Evolutionary conservation across 2,113 vertebrate genomes (phyloP).

Genomic region (Climacteris rufus): DNA sequence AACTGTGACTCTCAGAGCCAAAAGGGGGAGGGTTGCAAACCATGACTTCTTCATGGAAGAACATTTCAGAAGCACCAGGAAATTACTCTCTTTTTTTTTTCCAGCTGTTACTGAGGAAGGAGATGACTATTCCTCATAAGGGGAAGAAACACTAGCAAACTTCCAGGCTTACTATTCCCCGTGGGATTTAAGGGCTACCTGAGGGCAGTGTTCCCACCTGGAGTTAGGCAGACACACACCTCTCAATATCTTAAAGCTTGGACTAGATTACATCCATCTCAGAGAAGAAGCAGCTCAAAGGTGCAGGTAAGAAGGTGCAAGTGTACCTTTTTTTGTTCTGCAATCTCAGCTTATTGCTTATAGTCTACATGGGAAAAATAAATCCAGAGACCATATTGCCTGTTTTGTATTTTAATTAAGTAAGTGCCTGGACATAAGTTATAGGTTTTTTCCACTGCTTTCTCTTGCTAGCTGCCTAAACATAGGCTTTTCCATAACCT

Average conservation of each 20-base stretch:
- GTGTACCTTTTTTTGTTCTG: not conserved
- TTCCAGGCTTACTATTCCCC: not conserved
- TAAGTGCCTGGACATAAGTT: slow-evolving; percentile 41
- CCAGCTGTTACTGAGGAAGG: not conserved
- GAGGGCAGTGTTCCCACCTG: not conserved
- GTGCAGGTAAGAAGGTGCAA: not conserved
- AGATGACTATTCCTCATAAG: not conserved
- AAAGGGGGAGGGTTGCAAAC: not conserved
- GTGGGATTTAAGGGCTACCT: not conserved
- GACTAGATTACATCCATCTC: not conserved
- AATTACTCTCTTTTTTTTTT: not conserved
- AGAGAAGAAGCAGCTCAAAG: not conserved
- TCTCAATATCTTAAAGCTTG: not conserved
- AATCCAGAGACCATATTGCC: slow-evolving; percentile 30
- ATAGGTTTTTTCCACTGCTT: slow-evolving; percentile 9
- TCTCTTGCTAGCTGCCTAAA: not conserved
- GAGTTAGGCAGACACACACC: not conserved
- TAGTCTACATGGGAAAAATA: slow-evolving; percentile 43
- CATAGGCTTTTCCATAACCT: not conserved
- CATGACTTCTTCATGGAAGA: not conserved
- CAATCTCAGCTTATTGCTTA: slow-evolving; percentile 24
- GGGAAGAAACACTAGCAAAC: not conserved
- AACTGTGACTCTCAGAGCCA: not conserved
- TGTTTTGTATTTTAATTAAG: slow-evolving; percentile 51
- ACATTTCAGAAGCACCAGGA: not conserved